Evolutionary conservation across 2,797 vertebrate species (phyloP).

Genomic region (Champsocephalus gunnari): DNA sequence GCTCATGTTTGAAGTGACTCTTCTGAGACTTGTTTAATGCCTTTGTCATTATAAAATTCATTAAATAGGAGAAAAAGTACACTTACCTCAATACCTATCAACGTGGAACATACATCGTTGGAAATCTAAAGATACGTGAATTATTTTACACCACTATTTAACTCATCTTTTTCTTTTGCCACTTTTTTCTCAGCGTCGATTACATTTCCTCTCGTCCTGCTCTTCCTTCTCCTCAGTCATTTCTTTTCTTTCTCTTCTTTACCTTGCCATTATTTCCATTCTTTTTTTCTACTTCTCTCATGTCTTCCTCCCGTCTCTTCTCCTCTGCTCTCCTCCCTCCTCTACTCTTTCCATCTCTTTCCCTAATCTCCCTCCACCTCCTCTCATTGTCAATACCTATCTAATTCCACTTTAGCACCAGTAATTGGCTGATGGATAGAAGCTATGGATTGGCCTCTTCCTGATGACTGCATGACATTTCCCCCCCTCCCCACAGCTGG

Average conservation of each 20-base stretch:
- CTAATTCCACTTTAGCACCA: slow-evolving; percentile 99
- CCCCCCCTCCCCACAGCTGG: slow-evolving; percentile 86
- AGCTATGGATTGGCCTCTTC: slow-evolving; percentile 99
- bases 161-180: not conserved
- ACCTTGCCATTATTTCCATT: not conserved
- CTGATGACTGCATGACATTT: slow-evolving; percentile 99
- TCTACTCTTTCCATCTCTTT: slow-evolving; percentile 66
- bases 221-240: not conserved
- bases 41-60: not conserved
- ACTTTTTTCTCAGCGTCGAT: not conserved
- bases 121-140: not conserved
- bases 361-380: slow-evolving; percentile 84
- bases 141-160: not conserved
- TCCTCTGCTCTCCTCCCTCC: slow-evolving; percentile 36
- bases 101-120: not conserved
- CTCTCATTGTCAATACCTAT: slow-evolving; percentile 99
- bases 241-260: slow-evolving; percentile 8
- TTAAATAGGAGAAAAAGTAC: not conserved
- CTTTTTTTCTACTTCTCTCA: slow-evolving; percentile 4
- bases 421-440: slow-evolving; percentile 99
- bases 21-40: not conserved
- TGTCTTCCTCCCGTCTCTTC: slow-evolving; percentile 19
- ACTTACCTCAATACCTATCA: not conserved
- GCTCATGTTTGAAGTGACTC: not conserved
- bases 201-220: not conserved